phyloP scores from a whole-genome alignment of 2,113 vertebrate genomes.

The Suncus etruscus region DNA sequence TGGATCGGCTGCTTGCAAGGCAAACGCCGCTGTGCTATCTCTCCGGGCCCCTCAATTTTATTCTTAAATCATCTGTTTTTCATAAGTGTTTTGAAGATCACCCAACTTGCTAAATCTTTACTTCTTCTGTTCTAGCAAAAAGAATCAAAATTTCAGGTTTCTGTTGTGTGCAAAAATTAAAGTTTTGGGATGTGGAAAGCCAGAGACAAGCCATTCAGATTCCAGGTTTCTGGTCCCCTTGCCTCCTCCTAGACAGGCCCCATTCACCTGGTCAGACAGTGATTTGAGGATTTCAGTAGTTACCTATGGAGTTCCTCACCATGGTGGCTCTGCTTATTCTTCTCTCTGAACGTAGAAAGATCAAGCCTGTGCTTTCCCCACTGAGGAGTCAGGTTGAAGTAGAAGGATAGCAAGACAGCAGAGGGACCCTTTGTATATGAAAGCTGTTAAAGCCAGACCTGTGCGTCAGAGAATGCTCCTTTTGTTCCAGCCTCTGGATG shows the following conservation, averaged over 20 bases:
- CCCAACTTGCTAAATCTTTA: not conserved
- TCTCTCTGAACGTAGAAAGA: slow-evolving; percentile 18
- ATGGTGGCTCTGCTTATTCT: slow-evolving; percentile 49
- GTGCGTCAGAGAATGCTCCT: slow-evolving; percentile 52
- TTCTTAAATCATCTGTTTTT: not conserved
- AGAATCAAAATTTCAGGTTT: not conserved
- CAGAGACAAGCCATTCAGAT: not conserved
- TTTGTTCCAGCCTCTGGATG: slow-evolving; percentile 73
- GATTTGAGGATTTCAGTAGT: slow-evolving; percentile 76
- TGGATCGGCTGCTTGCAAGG: no score
- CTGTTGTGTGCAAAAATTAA: not conserved
- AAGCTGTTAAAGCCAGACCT: slow-evolving; percentile 65
- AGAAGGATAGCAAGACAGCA: slow-evolving; percentile 42
- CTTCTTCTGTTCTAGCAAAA: not conserved
- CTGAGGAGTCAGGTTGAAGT: not conserved
- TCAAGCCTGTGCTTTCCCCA: not conserved
- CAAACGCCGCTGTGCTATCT: no score
- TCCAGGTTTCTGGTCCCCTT: not conserved
- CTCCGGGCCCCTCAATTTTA: not conserved
- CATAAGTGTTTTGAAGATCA: not conserved
- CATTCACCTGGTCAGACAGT: not conserved
- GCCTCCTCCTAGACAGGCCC: slow-evolving; percentile 12
- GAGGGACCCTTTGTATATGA: slow-evolving; percentile 41
- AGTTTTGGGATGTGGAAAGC: not conserved
- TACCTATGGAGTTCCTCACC: slow-evolving; percentile 48